Conservation (phyloP, 2,888 invertebrate species). For the Eupelmus urozonus region DNA sequence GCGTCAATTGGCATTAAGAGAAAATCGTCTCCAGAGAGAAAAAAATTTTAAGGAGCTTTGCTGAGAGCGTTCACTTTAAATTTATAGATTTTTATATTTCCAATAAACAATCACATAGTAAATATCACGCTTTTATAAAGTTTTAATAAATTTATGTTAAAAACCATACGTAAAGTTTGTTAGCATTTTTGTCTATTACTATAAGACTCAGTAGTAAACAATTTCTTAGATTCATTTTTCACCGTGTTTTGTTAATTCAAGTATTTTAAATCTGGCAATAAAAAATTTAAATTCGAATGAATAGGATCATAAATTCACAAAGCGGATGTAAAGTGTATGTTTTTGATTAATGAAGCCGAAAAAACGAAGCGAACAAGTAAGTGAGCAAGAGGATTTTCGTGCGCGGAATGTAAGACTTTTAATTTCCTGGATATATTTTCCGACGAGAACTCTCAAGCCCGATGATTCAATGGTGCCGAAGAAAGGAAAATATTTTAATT, state of each 20-base stretch:
- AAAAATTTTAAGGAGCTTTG: too few species aligned
- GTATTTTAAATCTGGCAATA: background rate
- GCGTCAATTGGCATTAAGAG: too few species aligned
- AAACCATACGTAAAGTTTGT: too few species aligned
- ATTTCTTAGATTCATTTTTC: background rate
- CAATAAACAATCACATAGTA: too few species aligned
- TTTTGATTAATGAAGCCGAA: conserved; percentile 36
- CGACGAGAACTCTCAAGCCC: conserved; percentile 34
- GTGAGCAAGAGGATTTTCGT: background rate
- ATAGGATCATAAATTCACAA: conserved; percentile 8
- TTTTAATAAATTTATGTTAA: too few species aligned
- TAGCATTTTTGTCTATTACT: too few species aligned
- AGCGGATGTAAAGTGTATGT: background rate
- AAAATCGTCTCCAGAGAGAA: too few species aligned
- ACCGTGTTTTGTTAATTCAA: background rate
- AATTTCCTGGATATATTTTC: conserved; percentile 44
- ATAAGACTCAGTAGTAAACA: too few species aligned
- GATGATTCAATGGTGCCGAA: conserved; percentile 60
- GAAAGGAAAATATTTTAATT: conserved; percentile 60
- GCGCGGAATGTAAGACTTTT: conserved; percentile 38
- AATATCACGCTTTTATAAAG: too few species aligned
- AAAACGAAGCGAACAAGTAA: background rate
- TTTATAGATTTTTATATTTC: too few species aligned
- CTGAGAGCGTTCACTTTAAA: too few species aligned
- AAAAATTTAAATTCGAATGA: conserved; percentile 7